Evolutionary conservation across 2,888 invertebrate species (phyloP), one percentile per base, ranked within the genome.

Genomic region (Reticulitermes lucifugus): DNA sequence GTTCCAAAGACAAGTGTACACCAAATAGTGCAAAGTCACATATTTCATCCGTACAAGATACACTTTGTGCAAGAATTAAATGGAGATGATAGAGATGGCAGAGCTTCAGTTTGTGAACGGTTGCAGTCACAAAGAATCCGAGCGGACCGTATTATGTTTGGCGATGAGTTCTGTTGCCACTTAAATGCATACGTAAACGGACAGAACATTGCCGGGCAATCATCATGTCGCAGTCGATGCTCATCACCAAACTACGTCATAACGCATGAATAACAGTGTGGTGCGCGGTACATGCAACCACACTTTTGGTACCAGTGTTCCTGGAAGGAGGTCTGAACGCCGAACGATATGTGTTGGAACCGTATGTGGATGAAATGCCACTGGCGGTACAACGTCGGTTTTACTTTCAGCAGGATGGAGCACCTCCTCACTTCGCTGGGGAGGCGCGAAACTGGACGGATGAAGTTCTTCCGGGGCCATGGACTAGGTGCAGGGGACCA

Each of bases 401-500:
- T 10, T 70, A 71, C 71, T 71, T 71, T n/a, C 71, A 71, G n/a
- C 2, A 71, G n/a, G 71, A 71, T n/a, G n/a, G 71, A 70, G 70
- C 70, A 21, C 70, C 70, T 0, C 70, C 70, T 9, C 29, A 70
- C 70, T 70, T 70, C 70, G 22, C 70, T 70, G 10, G 10, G 22
- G 7, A 22, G 10, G 70, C 22, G 22, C 70, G 22, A 71, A 14
- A 29, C 14, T 4, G 71, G 71, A 0, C n/a, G 2, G 21, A 59
- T 4, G 2, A 21, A 21, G 5, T 18, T 21, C 6, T 59, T 59
- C 55, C 55, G 2, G 55, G n/a, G n/a, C 12, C 5, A 71, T 71
- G 71, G 71, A 71, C 7, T 71, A 9, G 71, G 14, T 2, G 29
- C 12, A 71, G 71, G 71, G 29, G 2, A 71, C 12, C 71, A 22